phyloP scores from a whole-genome alignment of 2,888 invertebrate species.

The Pharmacophagus antenor region DNA sequence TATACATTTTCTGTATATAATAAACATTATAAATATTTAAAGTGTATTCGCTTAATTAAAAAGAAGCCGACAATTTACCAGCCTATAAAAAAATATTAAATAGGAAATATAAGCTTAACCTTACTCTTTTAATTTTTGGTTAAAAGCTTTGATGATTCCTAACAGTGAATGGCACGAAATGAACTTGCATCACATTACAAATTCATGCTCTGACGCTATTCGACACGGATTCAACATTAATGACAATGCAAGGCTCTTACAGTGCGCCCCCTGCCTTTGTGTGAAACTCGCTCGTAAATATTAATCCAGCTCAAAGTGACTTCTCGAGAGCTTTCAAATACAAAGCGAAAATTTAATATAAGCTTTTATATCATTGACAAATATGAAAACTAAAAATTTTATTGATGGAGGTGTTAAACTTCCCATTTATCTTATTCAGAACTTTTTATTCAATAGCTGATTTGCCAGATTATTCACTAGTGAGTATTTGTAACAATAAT shows the following conservation, averaged over 20 bases:
- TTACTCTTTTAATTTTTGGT: neutral
- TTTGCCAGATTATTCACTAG: too few relatives aligned
- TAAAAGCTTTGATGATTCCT: neutral
- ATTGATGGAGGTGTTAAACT: neutral
- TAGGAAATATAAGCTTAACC: neutral
- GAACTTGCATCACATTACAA: slow-evolving; percentile 18
- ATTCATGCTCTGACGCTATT: slow-evolving; percentile 25
- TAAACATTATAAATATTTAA: neutral
- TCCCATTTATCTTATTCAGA: neutral
- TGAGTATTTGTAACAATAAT: too few relatives aligned
- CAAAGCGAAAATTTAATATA: slow-evolving; percentile 1
- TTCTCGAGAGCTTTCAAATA: slow-evolving; percentile 8
- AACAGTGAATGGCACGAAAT: slow-evolving; percentile 8
- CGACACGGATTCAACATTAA: slow-evolving; percentile 14
- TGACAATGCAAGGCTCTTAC: slow-evolving; percentile 17
- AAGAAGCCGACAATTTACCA: too few relatives aligned
- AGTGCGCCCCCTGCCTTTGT: slow-evolving; percentile 11
- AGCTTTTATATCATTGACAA: neutral
- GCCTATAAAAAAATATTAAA: too few relatives aligned
- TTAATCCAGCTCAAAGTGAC: slow-evolving; percentile 25
- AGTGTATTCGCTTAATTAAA: neutral
- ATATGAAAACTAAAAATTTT: neutral
- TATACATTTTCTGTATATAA: too few relatives aligned
- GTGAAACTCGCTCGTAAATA: slow-evolving; percentile 19
- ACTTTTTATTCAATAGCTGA: too few relatives aligned